Percentiles rank a stretch among this genome's conserved stretches.
Evolutionary conservation across 2,888 invertebrate genomes (phyloP).

Genomic region (Perdita meconis): DNA sequence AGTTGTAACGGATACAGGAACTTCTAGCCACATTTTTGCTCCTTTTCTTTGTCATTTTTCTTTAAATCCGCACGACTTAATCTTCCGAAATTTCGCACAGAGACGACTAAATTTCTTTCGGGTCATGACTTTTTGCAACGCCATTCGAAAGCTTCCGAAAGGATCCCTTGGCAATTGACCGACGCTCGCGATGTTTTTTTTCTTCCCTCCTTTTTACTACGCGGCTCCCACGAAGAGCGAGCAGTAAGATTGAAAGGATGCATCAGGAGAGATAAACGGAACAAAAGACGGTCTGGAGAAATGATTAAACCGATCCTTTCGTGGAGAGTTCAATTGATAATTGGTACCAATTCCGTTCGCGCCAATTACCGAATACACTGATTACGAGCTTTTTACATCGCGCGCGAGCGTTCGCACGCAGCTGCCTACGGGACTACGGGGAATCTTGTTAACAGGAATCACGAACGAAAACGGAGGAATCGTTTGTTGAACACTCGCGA

Average conservation of each 20-base stretch:
- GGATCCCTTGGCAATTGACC: not conserved
- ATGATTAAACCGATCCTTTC: slow-evolving; percentile 62
- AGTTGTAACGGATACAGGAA: slow-evolving; percentile 70
- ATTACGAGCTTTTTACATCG: slow-evolving; percentile 61
- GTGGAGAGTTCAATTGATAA: slow-evolving; percentile 70
- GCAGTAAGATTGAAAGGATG: slow-evolving; percentile 46
- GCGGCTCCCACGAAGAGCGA: slow-evolving; percentile 32
- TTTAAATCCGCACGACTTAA: not conserved
- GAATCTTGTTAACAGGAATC: slow-evolving; percentile 3
- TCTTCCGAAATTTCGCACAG: too few relatives aligned
- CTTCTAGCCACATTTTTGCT: slow-evolving; percentile 43
- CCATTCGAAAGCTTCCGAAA: not conserved
- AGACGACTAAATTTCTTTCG: too few relatives aligned
- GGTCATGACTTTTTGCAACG: not conserved
- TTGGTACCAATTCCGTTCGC: slow-evolving; percentile 71
- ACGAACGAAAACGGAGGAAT: not conserved
- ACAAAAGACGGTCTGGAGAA: slow-evolving; percentile 58
- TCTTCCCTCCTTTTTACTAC: not conserved
- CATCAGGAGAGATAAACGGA: slow-evolving; percentile 54
- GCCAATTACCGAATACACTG: slow-evolving; percentile 68
- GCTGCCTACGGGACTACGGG: too few relatives aligned
- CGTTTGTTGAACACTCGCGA: not conserved
- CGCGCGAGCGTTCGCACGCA: slow-evolving; percentile 51
- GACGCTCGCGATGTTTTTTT: not conserved
- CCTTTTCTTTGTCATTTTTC: not conserved